Evolutionary conservation across 2,113 vertebrate genomes (phyloP).

Genomic region (Malaclemys terrapin): DNA sequence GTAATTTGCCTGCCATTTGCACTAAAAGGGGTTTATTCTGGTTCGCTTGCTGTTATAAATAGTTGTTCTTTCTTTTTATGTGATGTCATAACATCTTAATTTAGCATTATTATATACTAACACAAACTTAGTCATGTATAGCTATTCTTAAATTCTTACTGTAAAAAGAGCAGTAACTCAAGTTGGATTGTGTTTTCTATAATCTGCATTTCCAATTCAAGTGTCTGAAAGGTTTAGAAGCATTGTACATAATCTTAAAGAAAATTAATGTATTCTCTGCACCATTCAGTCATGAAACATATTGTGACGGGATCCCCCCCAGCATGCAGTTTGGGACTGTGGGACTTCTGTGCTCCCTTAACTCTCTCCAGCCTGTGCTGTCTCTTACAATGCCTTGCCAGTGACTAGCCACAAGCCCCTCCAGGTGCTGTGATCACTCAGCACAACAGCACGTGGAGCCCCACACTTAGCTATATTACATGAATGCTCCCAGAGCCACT

Average conservation of each 20-base stretch:
- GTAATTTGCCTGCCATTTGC: background rate
- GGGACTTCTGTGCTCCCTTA: no score
- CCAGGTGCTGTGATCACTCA: no score
- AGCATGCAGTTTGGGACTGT: no score
- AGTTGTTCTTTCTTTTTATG: background rate
- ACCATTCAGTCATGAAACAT: background rate
- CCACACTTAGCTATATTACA: no score
- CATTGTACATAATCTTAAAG: background rate
- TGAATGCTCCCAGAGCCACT: no score
- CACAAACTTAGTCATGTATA: background rate
- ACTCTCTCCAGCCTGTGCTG: no score
- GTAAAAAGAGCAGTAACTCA: rapidly evolving
- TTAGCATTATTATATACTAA: rapidly evolving
- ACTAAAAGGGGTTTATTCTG: background rate
- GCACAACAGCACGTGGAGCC: no score
- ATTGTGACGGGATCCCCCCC: no score
- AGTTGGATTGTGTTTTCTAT: background rate
- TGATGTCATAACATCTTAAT: background rate
- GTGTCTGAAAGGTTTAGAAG: background rate
- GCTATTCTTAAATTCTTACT: background rate
- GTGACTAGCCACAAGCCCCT: no score
- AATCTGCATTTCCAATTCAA: background rate
- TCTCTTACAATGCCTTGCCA: no score
- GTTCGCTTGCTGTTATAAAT: background rate
- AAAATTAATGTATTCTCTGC: background rate